Conservation (phyloP, 2,113 vertebrate genomes). For the Vulpes lagopus region DNA sequence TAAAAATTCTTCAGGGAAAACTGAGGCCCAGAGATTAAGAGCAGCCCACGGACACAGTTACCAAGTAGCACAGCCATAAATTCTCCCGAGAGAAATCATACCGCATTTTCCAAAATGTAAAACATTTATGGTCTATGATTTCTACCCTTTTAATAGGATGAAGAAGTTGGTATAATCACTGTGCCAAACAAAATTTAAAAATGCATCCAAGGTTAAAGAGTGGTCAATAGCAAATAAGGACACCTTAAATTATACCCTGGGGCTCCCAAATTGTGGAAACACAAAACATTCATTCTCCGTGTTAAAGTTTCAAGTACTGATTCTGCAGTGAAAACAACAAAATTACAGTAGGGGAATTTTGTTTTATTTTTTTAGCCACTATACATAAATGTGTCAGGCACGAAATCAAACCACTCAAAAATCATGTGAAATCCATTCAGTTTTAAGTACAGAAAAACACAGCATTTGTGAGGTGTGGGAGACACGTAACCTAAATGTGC, state of each 20-base stretch:
- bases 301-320: background rate
- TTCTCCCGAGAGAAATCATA: background rate
- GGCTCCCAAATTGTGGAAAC: background rate
- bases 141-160: background rate
- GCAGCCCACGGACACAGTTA: background rate
- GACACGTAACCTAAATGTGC: constrained; percentile 60
- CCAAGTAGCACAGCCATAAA: background rate
- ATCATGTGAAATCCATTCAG: constrained; percentile 75
- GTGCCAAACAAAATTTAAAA: constrained; percentile 40
- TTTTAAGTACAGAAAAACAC: constrained; percentile 65
- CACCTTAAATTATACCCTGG: background rate
- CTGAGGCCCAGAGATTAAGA: background rate
- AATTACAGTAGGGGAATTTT: background rate
- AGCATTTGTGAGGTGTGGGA: constrained; percentile 74
- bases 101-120: background rate
- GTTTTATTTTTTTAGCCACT: constrained; percentile 49
- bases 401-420: constrained; percentile 67
- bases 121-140: background rate
- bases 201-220: background rate
- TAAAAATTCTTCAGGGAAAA: constrained; percentile 3
- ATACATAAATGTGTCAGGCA: constrained; percentile 77
- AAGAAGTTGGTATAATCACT: background rate
- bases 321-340: constrained; percentile 59
- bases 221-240: background rate
- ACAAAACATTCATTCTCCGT: background rate